Evolutionary conservation across 1,140 invertebrate genomes (phyloP).

Genomic region (Formica exsecta): DNA sequence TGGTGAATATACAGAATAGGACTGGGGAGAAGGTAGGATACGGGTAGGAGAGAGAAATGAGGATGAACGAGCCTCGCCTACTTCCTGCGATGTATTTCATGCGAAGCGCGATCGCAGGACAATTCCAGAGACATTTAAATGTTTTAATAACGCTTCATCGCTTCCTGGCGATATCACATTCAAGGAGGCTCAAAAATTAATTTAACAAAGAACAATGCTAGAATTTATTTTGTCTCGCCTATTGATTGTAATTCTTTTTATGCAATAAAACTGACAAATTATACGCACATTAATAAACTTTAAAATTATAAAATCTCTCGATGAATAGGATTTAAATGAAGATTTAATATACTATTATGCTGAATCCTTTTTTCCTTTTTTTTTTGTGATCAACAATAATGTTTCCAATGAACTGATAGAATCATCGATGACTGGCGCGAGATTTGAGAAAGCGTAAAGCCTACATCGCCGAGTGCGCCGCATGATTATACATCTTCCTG

Average conservation of each 20-base stretch:
- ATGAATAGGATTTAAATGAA: background rate
- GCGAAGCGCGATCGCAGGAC: constrained; percentile 1
- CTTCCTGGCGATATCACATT: background rate
- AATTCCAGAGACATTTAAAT: background rate
- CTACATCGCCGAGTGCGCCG: constrained; percentile 42
- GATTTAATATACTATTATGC: background rate
- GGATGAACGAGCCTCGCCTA: constrained; percentile 55
- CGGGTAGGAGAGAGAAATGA: constrained; percentile 38
- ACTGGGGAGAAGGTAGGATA: background rate
- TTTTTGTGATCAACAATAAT: background rate
- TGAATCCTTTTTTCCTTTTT: background rate
- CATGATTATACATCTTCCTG: constrained; percentile 66
- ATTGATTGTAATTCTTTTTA: background rate
- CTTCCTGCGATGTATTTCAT: constrained; percentile 45
- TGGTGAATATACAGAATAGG: background rate
- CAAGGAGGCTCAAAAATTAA: background rate
- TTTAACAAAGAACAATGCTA: background rate
- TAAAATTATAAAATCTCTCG: background rate
- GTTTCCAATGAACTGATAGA: constrained; percentile 33
- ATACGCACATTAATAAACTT: background rate
- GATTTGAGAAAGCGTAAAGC: constrained; percentile 1
- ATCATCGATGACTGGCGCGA: background rate
- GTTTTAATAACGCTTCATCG: constrained; percentile 23
- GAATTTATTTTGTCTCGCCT: background rate
- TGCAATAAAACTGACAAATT: background rate